Conservation (phyloP, 2,113 vertebrate species). For the Progne subis region DNA sequence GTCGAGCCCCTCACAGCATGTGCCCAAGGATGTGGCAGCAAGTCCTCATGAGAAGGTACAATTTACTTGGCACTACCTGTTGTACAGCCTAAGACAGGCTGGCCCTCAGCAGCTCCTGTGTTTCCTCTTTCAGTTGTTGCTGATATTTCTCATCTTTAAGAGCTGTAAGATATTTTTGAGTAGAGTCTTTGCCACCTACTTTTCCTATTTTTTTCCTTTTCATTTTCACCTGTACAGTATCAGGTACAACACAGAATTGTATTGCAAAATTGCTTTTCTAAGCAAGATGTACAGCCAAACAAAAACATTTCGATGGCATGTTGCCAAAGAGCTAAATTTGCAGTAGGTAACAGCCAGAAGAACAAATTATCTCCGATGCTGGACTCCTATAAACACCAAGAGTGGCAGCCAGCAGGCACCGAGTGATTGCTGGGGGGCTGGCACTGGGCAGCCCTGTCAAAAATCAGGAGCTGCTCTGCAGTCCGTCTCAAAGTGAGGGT, state of each 20-base stretch:
- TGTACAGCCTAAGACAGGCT: neutral
- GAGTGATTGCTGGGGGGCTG: neutral
- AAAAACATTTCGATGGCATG: accelerated
- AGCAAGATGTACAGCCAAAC: neutral
- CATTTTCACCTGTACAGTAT: neutral
- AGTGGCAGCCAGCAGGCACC: neutral
- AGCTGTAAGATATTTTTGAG: neutral
- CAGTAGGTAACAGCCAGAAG: neutral
- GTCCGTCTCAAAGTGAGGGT: neutral
- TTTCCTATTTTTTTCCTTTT: neutral
- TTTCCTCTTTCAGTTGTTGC: neutral
- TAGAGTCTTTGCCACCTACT: neutral
- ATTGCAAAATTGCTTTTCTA: neutral
- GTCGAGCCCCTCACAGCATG: neutral
- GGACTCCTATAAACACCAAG: accelerated
- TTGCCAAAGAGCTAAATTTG: neutral
- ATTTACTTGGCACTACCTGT: neutral
- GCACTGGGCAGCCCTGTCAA: neutral
- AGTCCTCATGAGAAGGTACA: neutral
- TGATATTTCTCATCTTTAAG: neutral
- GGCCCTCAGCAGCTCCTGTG: neutral
- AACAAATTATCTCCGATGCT: neutral
- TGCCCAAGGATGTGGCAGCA: neutral
- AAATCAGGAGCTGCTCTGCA: neutral
- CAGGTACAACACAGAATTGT: neutral